These are phyloP conservation scores for Exephanes ischioxanthus DNA, from an alignment of 2,888 invertebrate species.

Conservation along the genomic window DNA sequence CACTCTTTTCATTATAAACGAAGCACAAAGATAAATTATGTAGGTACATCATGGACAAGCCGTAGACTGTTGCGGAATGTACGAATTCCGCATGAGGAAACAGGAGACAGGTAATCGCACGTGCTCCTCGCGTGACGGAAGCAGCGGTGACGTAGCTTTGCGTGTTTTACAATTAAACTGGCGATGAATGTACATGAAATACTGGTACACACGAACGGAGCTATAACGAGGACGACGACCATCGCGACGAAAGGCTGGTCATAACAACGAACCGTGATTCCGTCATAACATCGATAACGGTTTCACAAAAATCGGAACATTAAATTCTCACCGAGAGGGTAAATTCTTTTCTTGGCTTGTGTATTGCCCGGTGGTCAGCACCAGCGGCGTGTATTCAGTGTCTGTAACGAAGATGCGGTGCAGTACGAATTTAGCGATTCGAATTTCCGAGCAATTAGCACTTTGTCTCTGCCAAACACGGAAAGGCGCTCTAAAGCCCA, in stretches of 20 bases:
- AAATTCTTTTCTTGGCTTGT: not conserved
- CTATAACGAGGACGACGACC: slow-evolving; percentile 60
- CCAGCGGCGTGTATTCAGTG: not conserved
- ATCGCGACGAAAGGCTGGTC: slow-evolving; percentile 68
- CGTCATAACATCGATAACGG: slow-evolving; percentile 69
- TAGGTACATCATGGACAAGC: slow-evolving; percentile 1
- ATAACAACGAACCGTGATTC: slow-evolving; percentile 82
- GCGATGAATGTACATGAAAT: slow-evolving; percentile 14
- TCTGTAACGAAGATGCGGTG: not conserved
- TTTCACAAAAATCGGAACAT: not conserved
- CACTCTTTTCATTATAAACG: slow-evolving; percentile 40
- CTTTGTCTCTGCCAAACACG: slow-evolving; percentile 32
- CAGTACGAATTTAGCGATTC: slow-evolving; percentile 24
- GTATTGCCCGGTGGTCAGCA: not conserved
- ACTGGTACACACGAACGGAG: slow-evolving; percentile 30
- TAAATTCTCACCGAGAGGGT: not conserved
- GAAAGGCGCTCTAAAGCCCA: slow-evolving; percentile 63
- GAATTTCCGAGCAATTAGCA: slow-evolving; percentile 60
- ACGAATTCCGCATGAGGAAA: slow-evolving; percentile 43
- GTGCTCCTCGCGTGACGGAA: slow-evolving; percentile 65
- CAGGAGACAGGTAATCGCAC: slow-evolving; percentile 55
- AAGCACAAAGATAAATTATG: slow-evolving; percentile 22
- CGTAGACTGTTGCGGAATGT: slow-evolving; percentile 20
- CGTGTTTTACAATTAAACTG: slow-evolving; percentile 1
- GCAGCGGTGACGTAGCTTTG: slow-evolving; percentile 43